Evolutionary conservation across 2,797 vertebrate species (phyloP), one percentile per base, ranked within the genome.

Genomic region (Tangara arthus): DNA sequence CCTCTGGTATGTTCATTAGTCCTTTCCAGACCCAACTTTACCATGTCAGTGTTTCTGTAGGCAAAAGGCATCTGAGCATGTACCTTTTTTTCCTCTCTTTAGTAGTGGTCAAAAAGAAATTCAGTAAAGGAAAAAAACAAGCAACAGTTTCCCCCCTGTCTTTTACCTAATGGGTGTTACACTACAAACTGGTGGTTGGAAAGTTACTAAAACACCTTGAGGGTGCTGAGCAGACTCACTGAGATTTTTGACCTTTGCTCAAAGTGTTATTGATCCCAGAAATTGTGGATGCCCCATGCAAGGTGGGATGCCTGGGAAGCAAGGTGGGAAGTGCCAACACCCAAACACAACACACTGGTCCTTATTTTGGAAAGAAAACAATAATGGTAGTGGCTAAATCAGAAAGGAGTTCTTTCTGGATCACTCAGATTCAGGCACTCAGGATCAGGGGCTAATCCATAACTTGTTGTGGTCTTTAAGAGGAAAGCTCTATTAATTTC

Each of bases 71-170:
- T 91, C 20, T 69, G 34, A 91, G 21, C 4, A 15, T 47, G 23
- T 26, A 26, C 9, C 12, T 59, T 37, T 35, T 44, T 41, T 64
- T 13, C 4, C 14, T 44, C 1, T 49, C 44, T 91, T 89, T 44
- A 42, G 34, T 32, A 60, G 12, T 42, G 6, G 7, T 57, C 12
- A 68, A 49, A 88, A 34, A 50, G 6, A 53, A 73, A 83, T 19
- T 20, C 23, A 23, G 6, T 57, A 19, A 47, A 64, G 8, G 12
- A 3, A 56, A 80, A 20, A 53, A 53, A 7, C 5, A 0, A 34
- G 5, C 18, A 59, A 9, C 61, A 32, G 0, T 76, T 84, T 42
- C 2, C 4, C 6, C 3, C 1, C 5, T n/a, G 4, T 32, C 46
- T 49, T 85, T 77, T 85, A 73, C 19, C 16, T 60, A 41, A 24